phyloP scores from a whole-genome alignment of 2,888 invertebrate species.

The Tachina grossa region DNA sequence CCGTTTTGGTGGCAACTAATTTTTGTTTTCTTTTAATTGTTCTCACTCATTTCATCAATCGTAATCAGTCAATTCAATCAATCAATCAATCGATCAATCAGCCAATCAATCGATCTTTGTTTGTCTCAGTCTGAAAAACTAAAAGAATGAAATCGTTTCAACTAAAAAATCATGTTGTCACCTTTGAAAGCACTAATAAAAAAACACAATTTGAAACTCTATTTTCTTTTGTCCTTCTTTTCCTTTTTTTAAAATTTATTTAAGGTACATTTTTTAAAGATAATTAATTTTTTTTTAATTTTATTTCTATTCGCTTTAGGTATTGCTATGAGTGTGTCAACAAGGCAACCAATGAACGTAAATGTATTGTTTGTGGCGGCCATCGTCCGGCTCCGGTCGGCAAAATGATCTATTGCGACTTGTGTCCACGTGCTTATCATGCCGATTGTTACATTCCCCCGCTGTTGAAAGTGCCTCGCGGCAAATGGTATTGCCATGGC shows the following conservation, averaged over 20 bases:
- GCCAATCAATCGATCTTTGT: slow-evolving; percentile 14
- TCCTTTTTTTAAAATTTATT: neutral
- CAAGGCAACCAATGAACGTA: slow-evolving; percentile 95
- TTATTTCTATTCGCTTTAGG: slow-evolving; percentile 83
- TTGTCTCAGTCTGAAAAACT: slow-evolving; percentile 46
- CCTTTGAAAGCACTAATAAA: slow-evolving; percentile 60
- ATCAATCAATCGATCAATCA: slow-evolving; percentile 32
- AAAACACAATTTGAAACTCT: slow-evolving; percentile 32
- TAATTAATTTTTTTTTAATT: slow-evolving; percentile 4
- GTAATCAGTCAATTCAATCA: neutral
- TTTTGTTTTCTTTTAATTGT: slow-evolving; percentile 36
- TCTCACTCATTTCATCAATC: slow-evolving; percentile 39
- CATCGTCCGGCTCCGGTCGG: slow-evolving; percentile 85
- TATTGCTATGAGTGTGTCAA: slow-evolving; percentile 98
- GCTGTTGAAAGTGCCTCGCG: slow-evolving; percentile 90
- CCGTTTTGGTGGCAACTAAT: slow-evolving; percentile 68
- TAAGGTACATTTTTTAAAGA: neutral
- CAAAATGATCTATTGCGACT: slow-evolving; percentile 92
- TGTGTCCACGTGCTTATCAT: slow-evolving; percentile 96
- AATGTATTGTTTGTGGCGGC: slow-evolving; percentile 96
- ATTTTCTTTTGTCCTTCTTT: neutral
- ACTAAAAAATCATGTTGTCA: slow-evolving; percentile 64
- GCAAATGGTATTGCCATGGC: slow-evolving; percentile 94
- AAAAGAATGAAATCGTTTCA: slow-evolving; percentile 2
- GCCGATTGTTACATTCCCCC: slow-evolving; percentile 96